Evolutionary conservation across 2,888 invertebrate species (phyloP), one percentile per base, ranked within the genome.

Genomic region (Pachydiplax longipennis): DNA sequence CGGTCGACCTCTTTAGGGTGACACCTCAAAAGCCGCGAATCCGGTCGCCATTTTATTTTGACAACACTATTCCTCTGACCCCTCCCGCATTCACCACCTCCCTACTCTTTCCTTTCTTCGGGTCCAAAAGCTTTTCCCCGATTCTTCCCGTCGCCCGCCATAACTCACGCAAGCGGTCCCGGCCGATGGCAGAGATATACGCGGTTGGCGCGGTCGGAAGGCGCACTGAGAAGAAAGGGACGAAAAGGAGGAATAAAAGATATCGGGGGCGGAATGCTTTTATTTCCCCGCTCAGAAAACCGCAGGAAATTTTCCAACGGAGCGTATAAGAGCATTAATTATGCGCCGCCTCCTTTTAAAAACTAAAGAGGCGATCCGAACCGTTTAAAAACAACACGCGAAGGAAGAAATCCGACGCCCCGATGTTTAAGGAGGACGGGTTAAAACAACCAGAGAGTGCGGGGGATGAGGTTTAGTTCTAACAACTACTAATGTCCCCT

Each of bases 111-210:
- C 48, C n/a, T 25, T 82, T 22, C 44, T 44, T 82, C 83, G 13
- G 18, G 31, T 15, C 87, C 58, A 58, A 87, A 65, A 87, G 65
- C 58, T 65, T 58, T 37, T 87, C 87, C 37, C 37, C 61, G 87
- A 87, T 87, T 87, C 87, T 87, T 87, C 87, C 37, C 65, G 61
- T n/a, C n/a, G 61, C 61, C 37, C 58, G 87, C 87, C 87, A 87
- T 87, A 87, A 87, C 61, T 87, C 87, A 87, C 87, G 58, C 58
- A 35, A 65, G 83, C 83, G 83, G 83, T 58, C 83, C 35, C 35
- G 58, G 83, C 83, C 83, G 87, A 87, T 65, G 87, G 61, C 87
- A 87, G 87, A 65, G 87, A 87, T 87, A 87, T 87, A 87, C 87
- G 83, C 35, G 83, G 58, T 58, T 58, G 58, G 31, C 58, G 61